A percentile compares a stretch with the other conserved stretches of the same genome.
These are phyloP conservation scores for Halesus radiatus DNA, from an alignment of 1,140 invertebrate genomes.

Conservation along the genomic window DNA sequence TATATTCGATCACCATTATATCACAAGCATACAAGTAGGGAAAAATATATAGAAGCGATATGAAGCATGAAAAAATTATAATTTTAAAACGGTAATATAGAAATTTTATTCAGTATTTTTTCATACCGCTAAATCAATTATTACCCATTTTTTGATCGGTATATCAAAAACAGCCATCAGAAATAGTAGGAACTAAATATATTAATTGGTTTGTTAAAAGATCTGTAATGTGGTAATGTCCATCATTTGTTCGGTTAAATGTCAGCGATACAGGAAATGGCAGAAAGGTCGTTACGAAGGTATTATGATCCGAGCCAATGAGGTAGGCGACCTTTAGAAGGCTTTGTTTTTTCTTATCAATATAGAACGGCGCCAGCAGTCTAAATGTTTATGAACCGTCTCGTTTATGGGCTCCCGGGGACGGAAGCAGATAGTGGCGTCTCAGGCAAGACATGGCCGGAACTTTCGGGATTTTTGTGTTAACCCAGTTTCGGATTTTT, in stretches of 20 bases:
- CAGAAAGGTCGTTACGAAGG: constrained; percentile 43
- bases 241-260: constrained; percentile 43
- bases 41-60: no score
- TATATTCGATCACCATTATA: no score
- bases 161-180: no score
- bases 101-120: no score
- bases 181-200: no score
- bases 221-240: not conserved
- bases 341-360: constrained; percentile 57
- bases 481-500: constrained; percentile 19
- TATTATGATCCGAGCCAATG: constrained; percentile 41
- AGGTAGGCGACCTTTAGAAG: constrained; percentile 49
- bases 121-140: no score
- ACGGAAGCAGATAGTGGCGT: constrained; percentile 16
- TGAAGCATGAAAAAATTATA: no score
- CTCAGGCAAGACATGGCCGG: not conserved
- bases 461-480: constrained; percentile 4
- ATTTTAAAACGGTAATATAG: no score
- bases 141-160: no score
- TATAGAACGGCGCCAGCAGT: constrained; percentile 53
- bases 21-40: no score
- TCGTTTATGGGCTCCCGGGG: constrained; percentile 38
- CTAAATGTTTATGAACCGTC: constrained; percentile 55
- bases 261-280: constrained; percentile 35
- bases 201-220: constrained; percentile 2